These are phyloP conservation scores for Ginglymostoma cirratum DNA, from an alignment of 2,113 vertebrate genomes.

Conservation along the genomic window DNA sequence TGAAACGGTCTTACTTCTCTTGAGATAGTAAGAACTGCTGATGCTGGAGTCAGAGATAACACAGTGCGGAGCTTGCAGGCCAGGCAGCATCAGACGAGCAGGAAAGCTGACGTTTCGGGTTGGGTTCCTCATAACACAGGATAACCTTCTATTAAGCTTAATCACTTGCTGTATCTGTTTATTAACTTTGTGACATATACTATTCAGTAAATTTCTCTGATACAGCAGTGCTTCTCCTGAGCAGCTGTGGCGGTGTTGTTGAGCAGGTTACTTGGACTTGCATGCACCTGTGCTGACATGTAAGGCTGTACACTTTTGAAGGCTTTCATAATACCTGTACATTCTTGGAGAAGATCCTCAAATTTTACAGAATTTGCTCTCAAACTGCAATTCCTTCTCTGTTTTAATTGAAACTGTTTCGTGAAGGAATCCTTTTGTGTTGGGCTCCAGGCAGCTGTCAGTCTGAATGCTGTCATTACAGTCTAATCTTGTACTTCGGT, in stretches of 20 bases:
- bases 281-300: neutral
- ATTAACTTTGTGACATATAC: too few species aligned
- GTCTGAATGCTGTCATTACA: neutral
- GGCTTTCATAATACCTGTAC: neutral
- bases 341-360: neutral
- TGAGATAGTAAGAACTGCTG: too few species aligned
- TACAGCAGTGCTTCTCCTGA: too few species aligned
- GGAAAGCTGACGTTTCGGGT: too few species aligned
- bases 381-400: neutral
- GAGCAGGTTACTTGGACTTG: neutral
- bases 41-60: too few species aligned
- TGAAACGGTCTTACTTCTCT: too few species aligned
- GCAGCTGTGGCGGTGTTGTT: neutral
- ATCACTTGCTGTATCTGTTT: too few species aligned
- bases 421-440: neutral
- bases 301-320: neutral
- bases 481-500: neutral
- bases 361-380: neutral
- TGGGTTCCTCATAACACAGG: too few species aligned
- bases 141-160: too few species aligned
- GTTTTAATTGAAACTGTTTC: neutral
- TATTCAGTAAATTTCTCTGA: too few species aligned
- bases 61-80: too few species aligned
- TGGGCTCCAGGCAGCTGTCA: neutral
- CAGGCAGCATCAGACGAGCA: too few species aligned